Evolutionary conservation across 2,888 invertebrate species (phyloP).

Genomic region (Spodoptera picta): DNA sequence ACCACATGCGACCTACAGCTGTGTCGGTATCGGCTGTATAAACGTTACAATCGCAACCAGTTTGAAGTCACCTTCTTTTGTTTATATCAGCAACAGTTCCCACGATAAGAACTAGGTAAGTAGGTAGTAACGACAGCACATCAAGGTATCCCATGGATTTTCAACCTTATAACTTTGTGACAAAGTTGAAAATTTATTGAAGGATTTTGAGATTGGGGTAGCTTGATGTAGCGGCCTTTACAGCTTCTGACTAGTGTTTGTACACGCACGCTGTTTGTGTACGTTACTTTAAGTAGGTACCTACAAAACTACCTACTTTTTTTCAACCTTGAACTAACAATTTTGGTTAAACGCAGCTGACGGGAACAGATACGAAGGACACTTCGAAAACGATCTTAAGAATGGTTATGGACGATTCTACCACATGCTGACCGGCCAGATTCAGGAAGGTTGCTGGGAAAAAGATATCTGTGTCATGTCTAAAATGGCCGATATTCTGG

Average conservation of each 20-base stretch:
- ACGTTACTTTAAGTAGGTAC: background rate
- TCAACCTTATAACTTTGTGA: too few species aligned
- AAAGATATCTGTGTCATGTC: conserved; percentile 87
- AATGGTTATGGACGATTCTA: conserved; percentile 90
- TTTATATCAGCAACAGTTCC: conserved; percentile 43
- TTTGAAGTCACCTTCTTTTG: conserved; percentile 37
- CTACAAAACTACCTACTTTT: background rate
- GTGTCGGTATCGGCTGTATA: conserved; percentile 9
- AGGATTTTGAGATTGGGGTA: too few species aligned
- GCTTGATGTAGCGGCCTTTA: background rate
- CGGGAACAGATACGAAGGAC: conserved; percentile 91
- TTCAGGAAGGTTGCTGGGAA: conserved; percentile 91
- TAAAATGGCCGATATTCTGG: conserved; percentile 88
- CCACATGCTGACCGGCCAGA: conserved; percentile 90
- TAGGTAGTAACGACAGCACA: background rate
- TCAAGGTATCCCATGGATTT: too few species aligned
- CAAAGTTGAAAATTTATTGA: too few species aligned
- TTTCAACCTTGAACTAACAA: too few species aligned
- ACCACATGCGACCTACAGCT: conserved; percentile 37
- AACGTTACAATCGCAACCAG: conserved; percentile 8
- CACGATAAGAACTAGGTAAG: conserved; percentile 39
- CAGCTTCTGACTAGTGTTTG: too few species aligned
- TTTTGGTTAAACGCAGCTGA: conserved; percentile 74
- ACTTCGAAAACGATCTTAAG: conserved; percentile 87
- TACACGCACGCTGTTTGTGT: too few species aligned